Conservation (phyloP, 2,113 vertebrate genomes). For the Heteronetta atricapilla region DNA sequence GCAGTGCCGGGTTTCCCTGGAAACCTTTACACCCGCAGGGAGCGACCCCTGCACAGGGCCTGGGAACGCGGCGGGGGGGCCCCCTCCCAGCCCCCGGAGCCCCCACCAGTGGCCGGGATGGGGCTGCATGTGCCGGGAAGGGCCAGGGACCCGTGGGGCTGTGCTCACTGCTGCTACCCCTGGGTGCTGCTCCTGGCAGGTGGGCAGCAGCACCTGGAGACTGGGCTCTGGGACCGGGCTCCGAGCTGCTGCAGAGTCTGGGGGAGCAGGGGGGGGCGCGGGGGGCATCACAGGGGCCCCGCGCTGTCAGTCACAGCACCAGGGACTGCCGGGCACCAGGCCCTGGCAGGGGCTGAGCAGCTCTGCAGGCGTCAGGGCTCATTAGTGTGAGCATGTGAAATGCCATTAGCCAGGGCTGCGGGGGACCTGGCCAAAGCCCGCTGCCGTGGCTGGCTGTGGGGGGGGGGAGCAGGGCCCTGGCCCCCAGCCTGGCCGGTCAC, state of each 20-base stretch:
- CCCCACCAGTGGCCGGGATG: neutral
- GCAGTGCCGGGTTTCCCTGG: slow-evolving; percentile 30
- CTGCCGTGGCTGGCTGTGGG: neutral
- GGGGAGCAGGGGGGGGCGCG: neutral
- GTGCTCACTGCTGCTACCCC: neutral
- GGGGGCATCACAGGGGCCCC: neutral
- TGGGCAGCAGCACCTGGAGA: neutral
- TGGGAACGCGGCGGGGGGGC: slow-evolving; percentile 48
- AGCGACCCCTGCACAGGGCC: slow-evolving; percentile 23
- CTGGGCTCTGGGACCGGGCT: neutral
- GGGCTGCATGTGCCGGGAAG: too few species aligned
- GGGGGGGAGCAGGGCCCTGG: neutral
- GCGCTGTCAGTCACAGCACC: too few species aligned
- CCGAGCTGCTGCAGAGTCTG: neutral
- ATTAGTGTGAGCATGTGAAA: neutral
- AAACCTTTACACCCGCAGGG: slow-evolving; percentile 50
- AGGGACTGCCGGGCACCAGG: neutral
- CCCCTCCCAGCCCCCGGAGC: slow-evolving; percentile 3
- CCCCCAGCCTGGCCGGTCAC: neutral
- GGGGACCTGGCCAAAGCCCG: neutral
- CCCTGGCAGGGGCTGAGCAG: neutral
- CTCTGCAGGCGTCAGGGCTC: neutral
- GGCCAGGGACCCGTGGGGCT: neutral
- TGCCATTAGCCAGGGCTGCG: neutral
- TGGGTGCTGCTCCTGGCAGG: neutral